Base-by-base conservation (phyloP, 1,140 invertebrate genomes). In the Penaeus vannamei region DNA sequence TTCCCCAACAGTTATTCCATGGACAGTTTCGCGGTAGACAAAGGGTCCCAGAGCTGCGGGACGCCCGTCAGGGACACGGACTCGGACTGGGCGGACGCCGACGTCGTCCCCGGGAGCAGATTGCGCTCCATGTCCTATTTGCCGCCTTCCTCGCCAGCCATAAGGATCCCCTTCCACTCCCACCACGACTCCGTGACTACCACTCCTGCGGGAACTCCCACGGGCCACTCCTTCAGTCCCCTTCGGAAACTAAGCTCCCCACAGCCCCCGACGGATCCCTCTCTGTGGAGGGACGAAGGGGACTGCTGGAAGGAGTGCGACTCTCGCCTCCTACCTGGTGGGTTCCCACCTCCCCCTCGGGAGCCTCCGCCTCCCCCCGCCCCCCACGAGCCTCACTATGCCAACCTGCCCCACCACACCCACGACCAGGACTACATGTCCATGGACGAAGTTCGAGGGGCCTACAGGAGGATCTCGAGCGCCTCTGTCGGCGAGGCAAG, bases 391-490 rank as follows among this genome's bases (percentile, higher is more conserved):
- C 91, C 91, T 17, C 91, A 91, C 80, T 91, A 91, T 82, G 91
- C 91, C 59, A 91, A 91, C 72, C 79, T 91, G 42, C 89, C 85
- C 20, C 89, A 87, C 53, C 82, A 90, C 72, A 66, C 69, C 26
- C 91, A 90, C 23, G 91, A 91, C 69, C 89, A 89, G 61, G 91
- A 91, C 26, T 91, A 91, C 79, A 91, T 91, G 91, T 90, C 91
- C 60, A 87, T 91, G 83, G 91, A 91, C 26, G 91, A 91, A 59
- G 86, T 91, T 20, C 83, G 86, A 12, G 89, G 91, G 29, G 89
- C 89, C 64, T 91, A 90, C 84, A 88, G 89, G 66, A 85, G 89
- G 19, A 89, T 86, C 60, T 88, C 88, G 10, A 84, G 77, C n/a
- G 77, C 90, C n/a, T 84, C 87, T n/a, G 76, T 84, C 14, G 64